Base-by-base conservation (phyloP, 2,113 vertebrate species). In the Austrofundulus limnaeus region DNA sequence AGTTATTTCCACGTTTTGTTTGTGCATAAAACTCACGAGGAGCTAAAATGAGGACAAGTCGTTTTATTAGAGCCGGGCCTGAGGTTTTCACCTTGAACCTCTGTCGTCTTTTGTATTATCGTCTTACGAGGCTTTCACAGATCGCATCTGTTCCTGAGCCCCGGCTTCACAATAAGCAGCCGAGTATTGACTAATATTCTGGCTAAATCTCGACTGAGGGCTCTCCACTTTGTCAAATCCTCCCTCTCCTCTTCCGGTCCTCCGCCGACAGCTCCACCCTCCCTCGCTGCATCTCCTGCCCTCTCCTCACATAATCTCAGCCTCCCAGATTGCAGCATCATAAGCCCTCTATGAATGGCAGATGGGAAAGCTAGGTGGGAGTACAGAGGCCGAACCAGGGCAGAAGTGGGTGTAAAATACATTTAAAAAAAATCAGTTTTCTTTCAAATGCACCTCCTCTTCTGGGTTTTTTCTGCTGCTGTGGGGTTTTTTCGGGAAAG, bases 271-370 rank as follows among this genome's bases (percentile, higher is more conserved):
- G 64, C 63, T 67, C 53, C 53, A 31, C 75, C 70, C 70, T 72
- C 72, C 56, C 78, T 72, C 47, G 1, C 68, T 12, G 39, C 53
- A 20, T 78, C 76, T 81, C 64, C 52, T 59, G 66, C 65, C 69
- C 67, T 82, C 70, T 69, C 73, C 25, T 43, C 48, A 19, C 69
- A 76, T 87, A 81, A 83, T 89, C 73, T 80, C 68, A 64, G 72
- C 72, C 75, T 83, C 70, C 62, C 85, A 85, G 83, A 84, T 78
- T 70, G 73, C 73, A 13, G 70, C 80, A 75, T 80, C 64, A 82
- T 82, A 87, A 87, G 69, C 78, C 73, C 71, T 79, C 69, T 77
- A 61, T 84, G 85, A 88, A 71, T 80, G 80, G 78, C 87, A 91
- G 76, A 81, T 83, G 85, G 83, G 72, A 84, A 66, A 74, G 67